Percentiles rank a stretch among this genome's conserved stretches.
phyloP scores from a whole-genome alignment of 1,140 invertebrate species.

The Calliopsis andreniformis region DNA sequence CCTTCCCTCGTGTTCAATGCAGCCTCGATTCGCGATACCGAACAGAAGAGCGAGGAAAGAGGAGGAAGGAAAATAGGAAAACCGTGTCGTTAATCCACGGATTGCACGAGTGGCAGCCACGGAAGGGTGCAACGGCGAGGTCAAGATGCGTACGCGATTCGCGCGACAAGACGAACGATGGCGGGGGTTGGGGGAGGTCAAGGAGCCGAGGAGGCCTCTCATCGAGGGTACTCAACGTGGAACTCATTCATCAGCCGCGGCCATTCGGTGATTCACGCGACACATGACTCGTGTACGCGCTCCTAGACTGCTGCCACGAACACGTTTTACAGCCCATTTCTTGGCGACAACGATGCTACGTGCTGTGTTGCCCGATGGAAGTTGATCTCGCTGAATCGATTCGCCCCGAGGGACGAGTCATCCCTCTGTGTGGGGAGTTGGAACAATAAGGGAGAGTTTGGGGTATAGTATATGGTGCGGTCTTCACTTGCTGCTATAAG shows the following conservation, averaged over 20 bases:
- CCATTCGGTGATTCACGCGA: slow-evolving; percentile 61
- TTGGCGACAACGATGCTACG: slow-evolving; percentile 3
- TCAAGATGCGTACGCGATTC: slow-evolving; percentile 37
- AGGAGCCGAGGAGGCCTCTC: slow-evolving; percentile 47
- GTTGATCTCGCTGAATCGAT: slow-evolving; percentile 10
- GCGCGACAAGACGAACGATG: neutral
- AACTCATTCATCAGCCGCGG: slow-evolving; percentile 61
- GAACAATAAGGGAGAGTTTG: no score
- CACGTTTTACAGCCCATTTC: slow-evolving; percentile 14
- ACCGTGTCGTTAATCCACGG: neutral
- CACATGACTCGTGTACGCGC: neutral
- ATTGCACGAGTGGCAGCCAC: neutral
- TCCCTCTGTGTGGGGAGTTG: no score
- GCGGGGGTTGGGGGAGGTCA: neutral
- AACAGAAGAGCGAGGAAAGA: neutral
- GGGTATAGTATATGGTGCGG: no score
- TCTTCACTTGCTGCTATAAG: no score
- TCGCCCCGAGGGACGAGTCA: neutral
- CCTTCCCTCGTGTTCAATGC: neutral
- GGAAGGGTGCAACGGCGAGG: slow-evolving; percentile 21
- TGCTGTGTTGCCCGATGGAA: neutral
- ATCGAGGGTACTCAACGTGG: slow-evolving; percentile 34
- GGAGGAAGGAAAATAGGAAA: neutral
- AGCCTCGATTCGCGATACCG: neutral
- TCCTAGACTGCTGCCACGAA: slow-evolving; percentile 15